These are phyloP conservation scores for Chymomyza caudatula DNA, from an alignment of 2,888 invertebrate species.

Conservation along the genomic window DNA sequence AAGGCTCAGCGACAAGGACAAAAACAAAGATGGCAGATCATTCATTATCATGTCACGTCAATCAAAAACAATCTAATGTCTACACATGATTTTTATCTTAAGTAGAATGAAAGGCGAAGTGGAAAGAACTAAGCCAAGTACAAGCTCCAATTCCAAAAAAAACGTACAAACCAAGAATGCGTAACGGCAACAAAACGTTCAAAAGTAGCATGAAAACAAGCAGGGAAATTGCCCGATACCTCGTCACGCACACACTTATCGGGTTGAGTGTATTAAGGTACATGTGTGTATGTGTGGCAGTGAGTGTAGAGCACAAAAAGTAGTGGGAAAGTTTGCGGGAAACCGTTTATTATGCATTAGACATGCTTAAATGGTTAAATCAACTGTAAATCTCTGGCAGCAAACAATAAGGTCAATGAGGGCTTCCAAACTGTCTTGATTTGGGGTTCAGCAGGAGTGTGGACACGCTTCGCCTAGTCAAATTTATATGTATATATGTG, in stretches of 20 bases:
- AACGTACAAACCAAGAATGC: constrained; percentile 8
- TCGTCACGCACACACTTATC: constrained; percentile 6
- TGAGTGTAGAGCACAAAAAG: too few species aligned
- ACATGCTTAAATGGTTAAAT: constrained; percentile 62
- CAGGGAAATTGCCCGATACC: constrained; percentile 26
- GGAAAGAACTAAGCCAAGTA: constrained; percentile 24
- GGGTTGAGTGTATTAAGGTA: constrained; percentile 1
- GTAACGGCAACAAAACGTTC: background rate
- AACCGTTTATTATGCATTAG: constrained; percentile 69
- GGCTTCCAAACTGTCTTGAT: background rate
- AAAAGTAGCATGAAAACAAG: background rate
- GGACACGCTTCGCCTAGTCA: background rate
- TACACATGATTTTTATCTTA: constrained; percentile 74
- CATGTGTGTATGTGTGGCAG: constrained; percentile 7
- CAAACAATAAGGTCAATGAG: constrained; percentile 46
- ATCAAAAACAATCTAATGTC: constrained; percentile 74
- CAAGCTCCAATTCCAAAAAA: constrained; percentile 9
- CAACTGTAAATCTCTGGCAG: constrained; percentile 61
- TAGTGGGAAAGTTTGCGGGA: constrained; percentile 58
- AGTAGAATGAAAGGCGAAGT: constrained; percentile 54
- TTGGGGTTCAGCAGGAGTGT: background rate
- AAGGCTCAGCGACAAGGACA: constrained; percentile 4
- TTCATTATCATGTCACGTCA: constrained; percentile 75
- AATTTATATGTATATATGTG: background rate
- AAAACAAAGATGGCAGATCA: constrained; percentile 34